phyloP scores from a whole-genome alignment of 2,797 vertebrate genomes.

The Tapera naevia region DNA sequence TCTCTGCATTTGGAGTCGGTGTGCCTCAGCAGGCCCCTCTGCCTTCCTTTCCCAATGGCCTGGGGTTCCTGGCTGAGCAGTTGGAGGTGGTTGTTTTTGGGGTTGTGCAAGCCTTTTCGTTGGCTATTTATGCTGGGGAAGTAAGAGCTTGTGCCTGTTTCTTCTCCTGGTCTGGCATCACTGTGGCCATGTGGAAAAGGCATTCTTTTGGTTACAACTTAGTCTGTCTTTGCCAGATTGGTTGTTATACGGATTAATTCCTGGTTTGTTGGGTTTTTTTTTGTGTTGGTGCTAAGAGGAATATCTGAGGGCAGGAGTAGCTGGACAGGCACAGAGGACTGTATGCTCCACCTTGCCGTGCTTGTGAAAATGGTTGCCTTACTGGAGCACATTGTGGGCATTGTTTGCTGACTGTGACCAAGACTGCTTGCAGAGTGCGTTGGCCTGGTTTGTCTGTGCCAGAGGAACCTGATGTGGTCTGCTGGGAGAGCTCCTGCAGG shows the following conservation, averaged over 20 bases:
- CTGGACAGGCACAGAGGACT: accelerated
- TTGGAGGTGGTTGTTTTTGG: neutral
- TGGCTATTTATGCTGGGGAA: neutral
- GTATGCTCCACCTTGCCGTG: accelerated
- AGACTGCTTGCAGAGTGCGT: neutral
- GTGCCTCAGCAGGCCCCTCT: constrained; percentile 4
- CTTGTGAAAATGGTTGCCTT: neutral
- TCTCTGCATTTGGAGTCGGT: neutral
- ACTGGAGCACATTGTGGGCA: accelerated
- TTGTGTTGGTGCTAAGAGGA: neutral
- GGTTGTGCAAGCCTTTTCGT: accelerated
- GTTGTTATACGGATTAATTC: neutral
- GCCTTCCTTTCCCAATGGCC: neutral
- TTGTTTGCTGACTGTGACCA: neutral
- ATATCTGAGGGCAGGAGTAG: neutral
- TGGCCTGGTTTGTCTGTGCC: accelerated
- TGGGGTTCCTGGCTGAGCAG: neutral
- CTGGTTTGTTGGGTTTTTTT: neutral
- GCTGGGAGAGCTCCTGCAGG: neutral
- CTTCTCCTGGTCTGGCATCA: neutral
- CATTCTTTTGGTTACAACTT: neutral
- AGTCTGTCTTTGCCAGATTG: neutral
- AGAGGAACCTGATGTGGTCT: neutral
- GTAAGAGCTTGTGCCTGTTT: neutral
- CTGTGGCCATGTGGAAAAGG: neutral